A percentile compares a stretch with the other conserved stretches of the same genome.
phyloP scores from a whole-genome alignment of 2,113 vertebrate species.

The Aythya baeri region DNA sequence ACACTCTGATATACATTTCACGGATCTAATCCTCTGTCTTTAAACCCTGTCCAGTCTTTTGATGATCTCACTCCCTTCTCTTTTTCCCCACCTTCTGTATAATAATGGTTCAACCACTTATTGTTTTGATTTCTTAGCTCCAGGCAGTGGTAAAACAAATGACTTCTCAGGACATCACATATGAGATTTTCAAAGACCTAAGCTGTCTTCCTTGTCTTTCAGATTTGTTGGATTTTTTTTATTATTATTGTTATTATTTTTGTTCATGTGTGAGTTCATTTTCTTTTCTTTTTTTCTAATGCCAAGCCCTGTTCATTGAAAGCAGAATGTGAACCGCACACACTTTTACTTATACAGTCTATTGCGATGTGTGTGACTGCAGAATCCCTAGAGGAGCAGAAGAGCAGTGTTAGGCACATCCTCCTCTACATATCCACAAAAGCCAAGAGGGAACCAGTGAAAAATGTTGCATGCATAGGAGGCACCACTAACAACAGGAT shows the following conservation, averaged over 20 bases:
- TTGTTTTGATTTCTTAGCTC: neutral
- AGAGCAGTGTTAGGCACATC: neutral
- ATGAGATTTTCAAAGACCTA: neutral
- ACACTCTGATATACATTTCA: neutral
- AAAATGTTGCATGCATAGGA: neutral
- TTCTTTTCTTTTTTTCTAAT: neutral
- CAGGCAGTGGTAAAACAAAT: rapidly evolving
- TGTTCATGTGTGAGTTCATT: neutral
- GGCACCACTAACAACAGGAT: rapidly evolving
- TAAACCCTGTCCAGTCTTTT: neutral
- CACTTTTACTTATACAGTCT: neutral
- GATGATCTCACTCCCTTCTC: neutral
- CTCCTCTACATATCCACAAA: neutral
- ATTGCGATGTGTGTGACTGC: neutral
- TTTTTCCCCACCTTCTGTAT: neutral
- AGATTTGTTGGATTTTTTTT: neutral
- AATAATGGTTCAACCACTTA: neutral
- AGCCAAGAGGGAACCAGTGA: neutral
- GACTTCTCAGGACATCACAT: neutral
- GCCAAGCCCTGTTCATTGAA: neutral
- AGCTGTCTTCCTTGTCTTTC: neutral
- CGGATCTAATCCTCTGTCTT: neutral
- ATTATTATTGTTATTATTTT: too few species aligned
- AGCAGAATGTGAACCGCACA: neutral
- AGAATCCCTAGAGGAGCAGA: rapidly evolving